Conservation (phyloP, 2,888 invertebrate species). For the Allygus modestus region DNA sequence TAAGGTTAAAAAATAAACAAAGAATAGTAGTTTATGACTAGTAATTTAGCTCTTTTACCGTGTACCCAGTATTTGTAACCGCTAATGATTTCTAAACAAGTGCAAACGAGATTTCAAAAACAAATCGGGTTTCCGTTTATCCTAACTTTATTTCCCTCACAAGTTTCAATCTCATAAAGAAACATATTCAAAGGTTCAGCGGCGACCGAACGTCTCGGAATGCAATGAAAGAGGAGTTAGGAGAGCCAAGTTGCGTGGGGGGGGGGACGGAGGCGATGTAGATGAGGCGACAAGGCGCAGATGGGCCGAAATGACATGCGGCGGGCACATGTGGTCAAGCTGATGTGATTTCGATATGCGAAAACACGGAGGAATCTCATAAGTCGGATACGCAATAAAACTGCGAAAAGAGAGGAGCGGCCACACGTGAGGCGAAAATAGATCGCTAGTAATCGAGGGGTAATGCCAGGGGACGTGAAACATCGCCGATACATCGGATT, state of each 20-base stretch:
- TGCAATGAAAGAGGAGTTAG: conserved; percentile 33
- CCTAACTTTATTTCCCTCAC: no score
- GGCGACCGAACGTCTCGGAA: not conserved
- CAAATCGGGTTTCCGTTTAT: no score
- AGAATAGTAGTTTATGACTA: no score
- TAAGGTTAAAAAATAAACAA: no score
- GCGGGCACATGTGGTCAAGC: conserved; percentile 69
- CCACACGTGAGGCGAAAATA: conserved; percentile 41
- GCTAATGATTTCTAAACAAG: no score
- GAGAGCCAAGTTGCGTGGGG: no score
- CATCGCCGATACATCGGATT: conserved; percentile 25
- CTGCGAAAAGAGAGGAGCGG: conserved; percentile 20
- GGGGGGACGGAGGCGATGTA: conserved; percentile 41
- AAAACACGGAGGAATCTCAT: conserved; percentile 68
- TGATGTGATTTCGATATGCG: conserved; percentile 71
- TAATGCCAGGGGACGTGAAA: conserved; percentile 34
- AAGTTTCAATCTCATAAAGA: not conserved
- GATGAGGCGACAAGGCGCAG: conserved; percentile 56
- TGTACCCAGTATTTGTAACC: no score
- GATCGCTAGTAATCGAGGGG: conserved; percentile 46
- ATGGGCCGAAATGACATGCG: conserved; percentile 54
- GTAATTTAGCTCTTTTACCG: no score
- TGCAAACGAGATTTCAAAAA: no score
- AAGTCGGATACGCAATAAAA: conserved; percentile 54
- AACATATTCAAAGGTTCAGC: conserved; percentile 1